These are phyloP conservation scores for Scrobipalpa costella DNA, from an alignment of 2,888 invertebrate genomes.

Conservation along the genomic window DNA sequence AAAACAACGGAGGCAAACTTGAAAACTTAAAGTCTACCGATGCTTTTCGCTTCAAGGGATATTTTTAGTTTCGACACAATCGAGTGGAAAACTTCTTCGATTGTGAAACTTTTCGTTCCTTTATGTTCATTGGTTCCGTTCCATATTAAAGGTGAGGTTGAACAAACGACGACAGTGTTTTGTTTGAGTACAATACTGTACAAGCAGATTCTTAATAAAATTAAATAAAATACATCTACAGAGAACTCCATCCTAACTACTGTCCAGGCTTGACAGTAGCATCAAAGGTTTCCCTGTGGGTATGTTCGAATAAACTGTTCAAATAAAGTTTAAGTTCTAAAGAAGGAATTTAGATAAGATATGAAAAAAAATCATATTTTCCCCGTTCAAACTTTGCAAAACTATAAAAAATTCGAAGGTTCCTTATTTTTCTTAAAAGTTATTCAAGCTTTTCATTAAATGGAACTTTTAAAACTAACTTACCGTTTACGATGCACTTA, in stretches of 20 bases:
- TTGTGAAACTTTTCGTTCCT: constrained; percentile 26
- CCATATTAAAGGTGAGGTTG: constrained; percentile 34
- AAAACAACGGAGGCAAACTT: not conserved
- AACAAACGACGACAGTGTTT: constrained; percentile 31
- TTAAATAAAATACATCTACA: too few relatives aligned
- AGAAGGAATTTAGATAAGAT: too few relatives aligned
- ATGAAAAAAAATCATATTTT: too few relatives aligned
- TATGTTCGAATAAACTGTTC: too few relatives aligned
- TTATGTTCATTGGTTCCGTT: constrained; percentile 23
- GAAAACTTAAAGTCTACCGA: constrained; percentile 9
- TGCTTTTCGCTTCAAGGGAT: constrained; percentile 1
- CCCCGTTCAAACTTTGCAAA: not conserved
- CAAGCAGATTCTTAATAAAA: too few relatives aligned
- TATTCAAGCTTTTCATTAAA: constrained; percentile 6
- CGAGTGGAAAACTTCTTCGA: constrained; percentile 53
- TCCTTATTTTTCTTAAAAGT: not conserved
- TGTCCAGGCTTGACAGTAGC: too few relatives aligned
- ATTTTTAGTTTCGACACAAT: constrained; percentile 47
- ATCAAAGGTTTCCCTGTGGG: too few relatives aligned
- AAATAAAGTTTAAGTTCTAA: too few relatives aligned
- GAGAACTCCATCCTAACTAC: too few relatives aligned
- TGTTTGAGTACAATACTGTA: not conserved
- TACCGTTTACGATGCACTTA: constrained; percentile 16
- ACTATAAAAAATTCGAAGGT: not conserved
- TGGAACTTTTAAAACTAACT: constrained; percentile 6